A percentile compares a stretch with the other conserved stretches of the same genome.
Conservation (phyloP, 2,797 vertebrate genomes). For the Salmo trutta region DNA sequence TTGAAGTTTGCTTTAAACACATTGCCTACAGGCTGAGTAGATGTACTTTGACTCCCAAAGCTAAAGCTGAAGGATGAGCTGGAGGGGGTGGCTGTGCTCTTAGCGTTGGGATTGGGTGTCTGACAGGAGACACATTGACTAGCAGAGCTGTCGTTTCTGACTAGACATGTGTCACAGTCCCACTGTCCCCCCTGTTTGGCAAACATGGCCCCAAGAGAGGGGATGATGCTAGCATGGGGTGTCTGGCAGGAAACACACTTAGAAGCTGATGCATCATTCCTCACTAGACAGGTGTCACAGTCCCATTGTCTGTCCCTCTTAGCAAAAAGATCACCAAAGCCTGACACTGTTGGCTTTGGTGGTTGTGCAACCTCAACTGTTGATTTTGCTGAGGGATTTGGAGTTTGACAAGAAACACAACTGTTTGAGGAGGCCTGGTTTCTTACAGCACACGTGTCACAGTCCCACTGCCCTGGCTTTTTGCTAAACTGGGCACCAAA, state of each 20-base stretch:
- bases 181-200: constrained; percentile 72
- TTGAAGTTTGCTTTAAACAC: constrained; percentile 79
- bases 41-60: constrained; percentile 59
- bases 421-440: too few species aligned
- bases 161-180: constrained; percentile 74
- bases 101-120: constrained; percentile 75
- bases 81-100: constrained; percentile 55
- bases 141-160: constrained; percentile 74
- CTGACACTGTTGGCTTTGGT: constrained; percentile 34
- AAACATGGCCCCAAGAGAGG: constrained; percentile 53
- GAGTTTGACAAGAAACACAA: too few species aligned
- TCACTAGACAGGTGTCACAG: constrained; percentile 81
- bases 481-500: constrained; percentile 62
- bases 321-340: constrained; percentile 65
- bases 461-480: constrained; percentile 65
- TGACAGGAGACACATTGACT: constrained; percentile 81
- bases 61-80: constrained; percentile 69
- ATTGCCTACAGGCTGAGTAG: constrained; percentile 71
- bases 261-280: constrained; percentile 69
- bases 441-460: too few species aligned
- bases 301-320: constrained; percentile 90
- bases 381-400: neutral
- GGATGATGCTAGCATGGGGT: constrained; percentile 23
- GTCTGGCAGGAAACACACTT: constrained; percentile 68
- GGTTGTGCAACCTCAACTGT: constrained; percentile 27